Evolutionary conservation across 2,113 vertebrate genomes (phyloP).

Genomic region (Ariopsis seemanni): DNA sequence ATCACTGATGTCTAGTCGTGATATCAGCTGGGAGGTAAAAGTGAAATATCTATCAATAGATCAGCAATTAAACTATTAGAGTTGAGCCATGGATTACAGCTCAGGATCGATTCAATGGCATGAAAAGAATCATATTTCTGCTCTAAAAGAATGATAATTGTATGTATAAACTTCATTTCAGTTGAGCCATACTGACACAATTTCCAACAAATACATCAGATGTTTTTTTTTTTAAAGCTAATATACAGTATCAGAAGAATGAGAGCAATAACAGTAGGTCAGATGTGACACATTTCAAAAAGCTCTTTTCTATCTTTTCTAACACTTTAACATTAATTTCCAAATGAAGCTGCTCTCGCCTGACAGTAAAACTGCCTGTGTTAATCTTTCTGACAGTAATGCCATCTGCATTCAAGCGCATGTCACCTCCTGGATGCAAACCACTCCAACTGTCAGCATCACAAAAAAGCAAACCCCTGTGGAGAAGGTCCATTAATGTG

Average conservation of each 20-base stretch:
- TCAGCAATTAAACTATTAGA: background rate
- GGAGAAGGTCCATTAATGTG: background rate
- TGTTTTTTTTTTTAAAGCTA: background rate
- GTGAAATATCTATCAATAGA: background rate
- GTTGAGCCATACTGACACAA: background rate
- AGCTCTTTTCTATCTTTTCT: background rate
- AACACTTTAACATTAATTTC: background rate
- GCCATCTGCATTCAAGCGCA: background rate
- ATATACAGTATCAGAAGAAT: background rate
- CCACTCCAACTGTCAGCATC: background rate
- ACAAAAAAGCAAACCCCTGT: background rate
- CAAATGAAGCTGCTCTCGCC: background rate
- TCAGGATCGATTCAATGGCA: background rate
- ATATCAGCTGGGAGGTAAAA: background rate
- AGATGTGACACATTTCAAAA: background rate
- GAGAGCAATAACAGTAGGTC: background rate
- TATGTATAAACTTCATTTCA: background rate
- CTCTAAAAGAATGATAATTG: background rate
- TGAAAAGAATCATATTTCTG: too few species aligned
- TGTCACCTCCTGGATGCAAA: background rate
- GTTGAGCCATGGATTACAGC: background rate
- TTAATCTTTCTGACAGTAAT: background rate
- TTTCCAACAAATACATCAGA: background rate
- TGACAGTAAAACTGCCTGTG: background rate
- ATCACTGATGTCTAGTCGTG: background rate